phyloP scores from a whole-genome alignment of 2,113 vertebrate species.

The Gnathonemus longibarbis region DNA sequence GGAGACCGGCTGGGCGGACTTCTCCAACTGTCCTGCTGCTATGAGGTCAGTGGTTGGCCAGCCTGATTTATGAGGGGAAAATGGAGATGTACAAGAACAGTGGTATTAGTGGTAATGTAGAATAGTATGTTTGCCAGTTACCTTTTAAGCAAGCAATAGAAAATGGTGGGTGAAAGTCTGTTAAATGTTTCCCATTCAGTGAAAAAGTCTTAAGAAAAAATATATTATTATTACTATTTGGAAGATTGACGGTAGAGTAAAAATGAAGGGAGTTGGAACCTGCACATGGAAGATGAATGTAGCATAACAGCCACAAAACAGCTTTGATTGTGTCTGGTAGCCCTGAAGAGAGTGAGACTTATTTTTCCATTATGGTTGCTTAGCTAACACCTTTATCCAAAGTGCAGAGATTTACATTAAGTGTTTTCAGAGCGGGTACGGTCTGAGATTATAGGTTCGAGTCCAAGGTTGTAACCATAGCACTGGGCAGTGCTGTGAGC shows the following conservation, averaged over 20 bases:
- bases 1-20: constrained; percentile 86
- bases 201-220: not conserved
- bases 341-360: not conserved
- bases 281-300: not conserved
- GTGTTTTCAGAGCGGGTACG: not conserved
- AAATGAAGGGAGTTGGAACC: not conserved
- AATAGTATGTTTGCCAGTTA: not conserved
- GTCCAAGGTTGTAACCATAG: not conserved
- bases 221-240: not conserved
- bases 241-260: not conserved
- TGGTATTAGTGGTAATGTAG: no score
- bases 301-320: not conserved
- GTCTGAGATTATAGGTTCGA: not conserved
- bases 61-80: not conserved
- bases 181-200: not conserved
- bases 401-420: not conserved
- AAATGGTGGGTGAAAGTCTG: not conserved
- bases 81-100: not conserved
- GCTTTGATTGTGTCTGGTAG: not conserved
- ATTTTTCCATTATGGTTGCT: not conserved
- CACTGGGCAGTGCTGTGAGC: not conserved
- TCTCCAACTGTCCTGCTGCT: constrained; percentile 76
- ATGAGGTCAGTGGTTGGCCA: constrained; percentile 61
- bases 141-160: not conserved
- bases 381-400: not conserved